A percentile compares a stretch with the other conserved stretches of the same genome.
Evolutionary conservation across 2,888 invertebrate genomes (phyloP).

Genomic region (Uloborus plumipes): DNA sequence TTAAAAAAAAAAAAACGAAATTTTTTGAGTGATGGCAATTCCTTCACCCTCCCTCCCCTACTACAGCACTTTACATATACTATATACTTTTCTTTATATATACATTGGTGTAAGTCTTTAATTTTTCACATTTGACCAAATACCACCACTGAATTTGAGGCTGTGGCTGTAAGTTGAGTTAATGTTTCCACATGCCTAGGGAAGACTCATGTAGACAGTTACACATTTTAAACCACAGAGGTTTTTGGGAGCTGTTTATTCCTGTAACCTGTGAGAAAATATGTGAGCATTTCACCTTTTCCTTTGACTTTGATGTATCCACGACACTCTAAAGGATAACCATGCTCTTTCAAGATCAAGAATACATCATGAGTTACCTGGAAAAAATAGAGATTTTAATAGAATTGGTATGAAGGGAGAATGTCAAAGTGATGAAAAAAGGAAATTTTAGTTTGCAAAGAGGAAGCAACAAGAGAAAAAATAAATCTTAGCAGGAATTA

Average conservation of each 20-base stretch:
- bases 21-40: no score
- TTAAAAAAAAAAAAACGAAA: no score
- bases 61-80: no score
- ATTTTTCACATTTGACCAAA: background rate
- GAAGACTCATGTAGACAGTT: slow-evolving; percentile 35
- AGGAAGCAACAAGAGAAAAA: no score
- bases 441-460: no score
- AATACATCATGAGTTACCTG: slow-evolving; percentile 91
- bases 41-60: no score
- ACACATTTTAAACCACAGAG: slow-evolving; percentile 33
- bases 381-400: slow-evolving; percentile 34
- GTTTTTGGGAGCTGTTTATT: slow-evolving; percentile 49
- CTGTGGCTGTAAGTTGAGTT: slow-evolving; percentile 24
- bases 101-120: background rate
- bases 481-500: no score
- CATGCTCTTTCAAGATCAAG: slow-evolving; percentile 82
- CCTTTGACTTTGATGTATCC: slow-evolving; percentile 93
- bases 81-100: no score
- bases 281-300: slow-evolving; percentile 94
- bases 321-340: slow-evolving; percentile 85
- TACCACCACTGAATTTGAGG: slow-evolving; percentile 12
- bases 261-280: slow-evolving; percentile 78
- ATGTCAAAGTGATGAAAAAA: no score
- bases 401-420: no score
- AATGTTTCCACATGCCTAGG: slow-evolving; percentile 50